Evolutionary conservation across 2,797 vertebrate genomes (phyloP).

Genomic region (Tachyglossus aculeatus): DNA sequence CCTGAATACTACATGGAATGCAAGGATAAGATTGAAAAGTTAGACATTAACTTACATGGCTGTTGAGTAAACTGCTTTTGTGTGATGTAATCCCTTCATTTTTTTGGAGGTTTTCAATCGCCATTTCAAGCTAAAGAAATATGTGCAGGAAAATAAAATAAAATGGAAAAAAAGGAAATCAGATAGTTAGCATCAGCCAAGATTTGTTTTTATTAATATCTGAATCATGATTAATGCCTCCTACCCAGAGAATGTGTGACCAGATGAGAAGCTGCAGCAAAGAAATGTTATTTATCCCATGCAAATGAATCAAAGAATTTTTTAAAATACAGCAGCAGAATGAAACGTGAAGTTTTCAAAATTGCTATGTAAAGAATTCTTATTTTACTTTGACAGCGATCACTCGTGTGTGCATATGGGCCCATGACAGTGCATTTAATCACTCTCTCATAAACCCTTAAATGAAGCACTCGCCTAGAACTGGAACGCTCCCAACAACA

Average conservation of each 20-base stretch:
- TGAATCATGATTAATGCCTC: constrained; percentile 49
- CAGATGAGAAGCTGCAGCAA: constrained; percentile 40
- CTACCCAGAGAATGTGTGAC: constrained; percentile 66
- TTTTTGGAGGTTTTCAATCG: constrained; percentile 99
- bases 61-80: constrained; percentile 99
- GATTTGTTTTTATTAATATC: constrained; percentile 76
- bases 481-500: no score
- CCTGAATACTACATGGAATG: constrained; percentile 23
- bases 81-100: constrained; percentile 98
- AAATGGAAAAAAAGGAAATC: constrained; percentile 79
- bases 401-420: no score
- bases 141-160: constrained; percentile 76
- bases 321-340: not conserved
- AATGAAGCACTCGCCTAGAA: no score
- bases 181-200: constrained; percentile 90
- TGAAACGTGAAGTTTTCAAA: not conserved
- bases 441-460: no score
- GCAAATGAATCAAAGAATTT: constrained; percentile 1
- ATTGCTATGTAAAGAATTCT: no score
- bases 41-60: constrained; percentile 93
- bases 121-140: constrained; percentile 98
- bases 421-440: no score
- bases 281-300: constrained; percentile 19
- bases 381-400: no score
- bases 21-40: constrained; percentile 48